Evolutionary conservation across 2,888 invertebrate species (phyloP).

Genomic region (Acanthosepion lycidas): DNA sequence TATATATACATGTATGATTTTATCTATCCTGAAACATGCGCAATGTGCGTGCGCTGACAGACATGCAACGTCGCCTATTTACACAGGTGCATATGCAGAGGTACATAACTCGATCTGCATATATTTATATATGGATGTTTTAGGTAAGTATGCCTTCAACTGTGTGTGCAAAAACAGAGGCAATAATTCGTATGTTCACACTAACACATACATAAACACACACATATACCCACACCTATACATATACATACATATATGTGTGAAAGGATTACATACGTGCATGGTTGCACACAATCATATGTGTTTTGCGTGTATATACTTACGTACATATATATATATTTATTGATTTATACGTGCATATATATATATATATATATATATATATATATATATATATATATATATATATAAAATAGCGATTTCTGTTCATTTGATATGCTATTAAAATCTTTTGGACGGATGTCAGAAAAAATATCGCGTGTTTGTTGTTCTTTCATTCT

Average conservation of each 20-base stretch:
- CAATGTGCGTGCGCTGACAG: too few species aligned
- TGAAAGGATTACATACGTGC: slow-evolving; percentile 34
- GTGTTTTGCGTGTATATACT: not conserved
- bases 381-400: slow-evolving; percentile 37
- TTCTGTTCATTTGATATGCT: not conserved
- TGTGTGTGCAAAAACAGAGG: not conserved
- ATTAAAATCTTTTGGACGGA: not conserved
- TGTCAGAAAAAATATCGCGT: not conserved
- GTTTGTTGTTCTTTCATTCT: not conserved
- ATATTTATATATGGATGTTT: slow-evolving; percentile 43
- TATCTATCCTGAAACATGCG: not conserved
- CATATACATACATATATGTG: slow-evolving; percentile 49
- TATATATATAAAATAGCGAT: slow-evolving; percentile 20
- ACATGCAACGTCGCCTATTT: not conserved
- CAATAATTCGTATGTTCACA: slow-evolving; percentile 38
- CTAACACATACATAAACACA: slow-evolving; percentile 48
- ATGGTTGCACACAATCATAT: not conserved
- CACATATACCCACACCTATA: not conserved
- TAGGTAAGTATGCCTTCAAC: slow-evolving; percentile 44
- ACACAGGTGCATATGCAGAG: slow-evolving; percentile 42
- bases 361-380: not conserved
- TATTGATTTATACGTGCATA: not conserved
- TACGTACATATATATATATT: not conserved
- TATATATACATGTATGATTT: slow-evolving; percentile 46
- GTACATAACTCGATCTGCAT: slow-evolving; percentile 44